These are phyloP conservation scores for Bombus breviceps DNA, from an alignment of 1,140 invertebrate species.

Conservation along the genomic window DNA sequence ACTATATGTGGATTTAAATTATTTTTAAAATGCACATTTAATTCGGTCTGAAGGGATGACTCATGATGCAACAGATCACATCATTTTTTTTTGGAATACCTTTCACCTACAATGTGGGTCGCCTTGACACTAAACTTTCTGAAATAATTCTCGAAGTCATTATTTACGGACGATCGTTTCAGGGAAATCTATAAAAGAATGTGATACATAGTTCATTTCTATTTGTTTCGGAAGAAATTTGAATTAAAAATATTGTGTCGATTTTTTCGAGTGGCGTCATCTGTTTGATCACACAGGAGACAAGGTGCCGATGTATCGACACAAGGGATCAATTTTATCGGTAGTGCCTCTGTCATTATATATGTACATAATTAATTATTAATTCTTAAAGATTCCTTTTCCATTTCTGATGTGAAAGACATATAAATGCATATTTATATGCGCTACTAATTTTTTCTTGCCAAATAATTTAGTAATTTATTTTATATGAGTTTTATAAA, in stretches of 20 bases:
- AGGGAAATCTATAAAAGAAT: constrained; percentile 32
- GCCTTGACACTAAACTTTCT: constrained; percentile 56
- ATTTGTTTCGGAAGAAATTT: constrained; percentile 4
- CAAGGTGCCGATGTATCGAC: not conserved
- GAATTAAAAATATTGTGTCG: constrained; percentile 20
- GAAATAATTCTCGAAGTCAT: constrained; percentile 49
- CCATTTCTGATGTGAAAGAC: not conserved
- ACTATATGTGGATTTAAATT: not conserved
- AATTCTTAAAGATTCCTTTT: not conserved
- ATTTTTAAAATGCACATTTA: constrained; percentile 16
- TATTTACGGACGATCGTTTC: constrained; percentile 32
- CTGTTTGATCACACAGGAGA: not conserved
- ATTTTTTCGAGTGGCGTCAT: not conserved
- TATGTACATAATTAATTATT: not conserved
- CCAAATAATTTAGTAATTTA: not conserved
- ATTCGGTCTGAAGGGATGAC: constrained; percentile 30
- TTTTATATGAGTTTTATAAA: not conserved
- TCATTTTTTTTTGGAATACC: constrained; percentile 38
- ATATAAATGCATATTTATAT: not conserved
- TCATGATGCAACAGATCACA: constrained; percentile 35
- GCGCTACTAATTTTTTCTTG: not conserved
- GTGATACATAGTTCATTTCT: not conserved
- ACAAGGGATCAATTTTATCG: not conserved
- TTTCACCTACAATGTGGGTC: constrained; percentile 50
- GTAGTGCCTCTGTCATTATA: not conserved